Evolutionary conservation across 2,797 vertebrate genomes (phyloP), one percentile per base, ranked within the genome.

Genomic region (Enteromius trimaculatus): DNA sequence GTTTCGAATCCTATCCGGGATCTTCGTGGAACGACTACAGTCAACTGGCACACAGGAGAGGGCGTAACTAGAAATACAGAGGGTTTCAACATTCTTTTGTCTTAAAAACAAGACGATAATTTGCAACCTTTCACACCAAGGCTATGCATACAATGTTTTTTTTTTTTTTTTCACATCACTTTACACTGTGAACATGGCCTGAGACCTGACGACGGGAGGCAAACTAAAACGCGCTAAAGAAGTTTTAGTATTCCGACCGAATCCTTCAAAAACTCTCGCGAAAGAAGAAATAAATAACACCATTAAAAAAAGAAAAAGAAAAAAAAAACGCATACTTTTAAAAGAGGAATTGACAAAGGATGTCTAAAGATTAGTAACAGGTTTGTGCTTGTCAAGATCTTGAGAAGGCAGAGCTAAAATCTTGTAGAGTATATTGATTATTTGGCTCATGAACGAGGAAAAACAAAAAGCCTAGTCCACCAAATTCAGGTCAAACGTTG

Each of bases 361-460:
- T 93, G 68, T 91, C 90, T 92, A 86, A 93, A 92, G 91, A 91
- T 94, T 93, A 94, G 90, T 94, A 93, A 94, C 92, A 94, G 92
- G 92, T 95, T 96, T 96, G 95, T 96, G 95, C 95, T 96, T 96
- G 94, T 95, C 94, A 95, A 94, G 93, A 92, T 96, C 93, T 93
- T 94, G 91, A 94, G 93, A 95, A 95, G 95, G 95, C 95, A 95
- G 93, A 94, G 95, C 92, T 94, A 93, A 94, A 93, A 93, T 94
- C 89, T 93, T 92, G 89, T 93, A 95, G 93, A 95, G 94, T 92
- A 93, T 93, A 93, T 92, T 93, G 93, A 92, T 94, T 91, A 91
- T 95, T 95, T 95, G 94, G 94, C 95, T 95, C 94, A 95, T 92
- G 92, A 94, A 93, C 80, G 92, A 94, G 92, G 90, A 55, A 68